Evolutionary conservation across 2,888 invertebrate species (phyloP).

Genomic region (Sphinx pinastri): DNA sequence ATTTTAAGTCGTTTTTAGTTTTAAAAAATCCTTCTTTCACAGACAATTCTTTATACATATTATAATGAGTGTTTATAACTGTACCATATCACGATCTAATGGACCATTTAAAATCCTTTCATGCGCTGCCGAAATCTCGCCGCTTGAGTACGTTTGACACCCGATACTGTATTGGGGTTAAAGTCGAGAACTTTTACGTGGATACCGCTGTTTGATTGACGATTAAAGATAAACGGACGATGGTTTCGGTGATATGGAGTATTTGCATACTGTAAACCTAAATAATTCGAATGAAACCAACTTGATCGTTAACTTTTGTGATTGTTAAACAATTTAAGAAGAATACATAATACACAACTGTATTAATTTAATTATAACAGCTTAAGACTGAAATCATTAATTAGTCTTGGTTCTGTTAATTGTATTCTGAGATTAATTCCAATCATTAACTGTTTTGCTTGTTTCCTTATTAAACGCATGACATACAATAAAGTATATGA

Average conservation of each 20-base stretch:
- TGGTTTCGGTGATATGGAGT: background rate
- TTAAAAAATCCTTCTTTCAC: background rate
- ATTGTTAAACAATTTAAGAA: background rate
- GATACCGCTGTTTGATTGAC: constrained; percentile 7
- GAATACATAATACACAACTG: too few species aligned
- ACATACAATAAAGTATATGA: too few species aligned
- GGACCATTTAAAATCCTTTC: constrained; percentile 1
- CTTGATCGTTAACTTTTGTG: background rate
- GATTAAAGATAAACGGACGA: background rate
- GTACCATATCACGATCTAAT: constrained; percentile 17
- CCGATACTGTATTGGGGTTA: constrained; percentile 12
- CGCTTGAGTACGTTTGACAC: constrained; percentile 10
- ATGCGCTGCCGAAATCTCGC: constrained; percentile 6
- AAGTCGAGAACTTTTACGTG: constrained; percentile 10
- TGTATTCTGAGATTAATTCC: too few species aligned
- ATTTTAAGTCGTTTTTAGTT: too few species aligned
- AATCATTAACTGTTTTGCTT: too few species aligned
- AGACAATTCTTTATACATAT: background rate
- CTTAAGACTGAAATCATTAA: too few species aligned
- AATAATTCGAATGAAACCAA: background rate
- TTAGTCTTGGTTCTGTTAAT: too few species aligned
- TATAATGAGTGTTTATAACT: background rate
- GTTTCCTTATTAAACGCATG: too few species aligned
- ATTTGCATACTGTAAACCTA: background rate
- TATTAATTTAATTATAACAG: too few species aligned